Base-by-base conservation (phyloP, 2,113 vertebrate genomes). In the Anser cygnoides region DNA sequence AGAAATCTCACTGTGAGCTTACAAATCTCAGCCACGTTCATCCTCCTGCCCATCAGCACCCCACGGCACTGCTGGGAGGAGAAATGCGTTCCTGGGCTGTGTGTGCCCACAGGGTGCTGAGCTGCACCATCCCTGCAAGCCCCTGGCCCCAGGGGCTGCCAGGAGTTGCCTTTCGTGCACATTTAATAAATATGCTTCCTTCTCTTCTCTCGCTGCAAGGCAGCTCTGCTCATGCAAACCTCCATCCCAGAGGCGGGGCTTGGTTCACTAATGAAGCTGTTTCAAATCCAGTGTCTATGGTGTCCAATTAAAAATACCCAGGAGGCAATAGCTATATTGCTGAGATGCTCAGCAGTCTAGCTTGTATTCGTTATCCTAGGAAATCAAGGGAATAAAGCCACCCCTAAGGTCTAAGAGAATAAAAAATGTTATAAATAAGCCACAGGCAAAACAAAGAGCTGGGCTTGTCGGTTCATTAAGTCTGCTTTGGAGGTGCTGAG, bases 51-150 rank as follows among this genome's bases (percentile, higher is more conserved):
- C 35, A 37, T 3, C 33, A 46, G 1, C 28, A 7, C 7, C n/a
- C 29, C 23, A 2, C 21, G 31, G 0, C 77, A 0, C 2, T 52
- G 2, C 19, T 0, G 4, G 14, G 54, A 18, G 20, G 3, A 5
- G 35, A 8, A 63, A 54, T 33, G 33, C n/a, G 1, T 10, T 76
- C 28, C 79, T 20, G 63, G 28, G 55, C 62, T 33, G 4, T 1
- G 9, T 7, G 41, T 6, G 37, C 59, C 41, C 2, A 10, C 0
- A 58, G 6, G 44, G 28, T 1, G 4, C 78, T 19, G 52, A 72
- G 58, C 52, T 58, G 44, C 70, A 17, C 22, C 28, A 8, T 26
- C 22, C 66, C 35, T 55, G 9, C n/a, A 61, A 21, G 11, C 11
- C 23, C 43, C 20, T 8, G 31, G 70, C 61, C 46, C n/a, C 13